Conservation (phyloP, 2,113 vertebrate species). For the Noctilio leporinus region DNA sequence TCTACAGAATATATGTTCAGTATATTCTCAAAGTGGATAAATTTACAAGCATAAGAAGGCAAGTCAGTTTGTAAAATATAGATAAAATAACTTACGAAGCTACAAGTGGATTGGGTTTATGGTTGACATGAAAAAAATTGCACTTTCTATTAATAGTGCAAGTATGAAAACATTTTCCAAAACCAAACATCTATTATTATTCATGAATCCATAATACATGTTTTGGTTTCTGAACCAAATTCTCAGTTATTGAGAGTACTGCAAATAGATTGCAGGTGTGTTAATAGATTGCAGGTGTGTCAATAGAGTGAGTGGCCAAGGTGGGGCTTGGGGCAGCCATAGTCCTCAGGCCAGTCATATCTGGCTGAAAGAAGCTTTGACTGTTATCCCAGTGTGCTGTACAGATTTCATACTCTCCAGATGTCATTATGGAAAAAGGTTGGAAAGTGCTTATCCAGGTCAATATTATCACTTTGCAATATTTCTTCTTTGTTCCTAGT, state of each 20-base stretch:
- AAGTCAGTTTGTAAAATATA: background rate
- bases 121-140: background rate
- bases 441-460: background rate
- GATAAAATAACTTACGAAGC: background rate
- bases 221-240: background rate
- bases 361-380: background rate
- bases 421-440: background rate
- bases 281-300: background rate
- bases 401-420: background rate
- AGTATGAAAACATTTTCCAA: background rate
- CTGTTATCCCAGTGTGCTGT: background rate
- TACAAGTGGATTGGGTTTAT: background rate
- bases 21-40: background rate
- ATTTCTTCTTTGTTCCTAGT: constrained; percentile 80
- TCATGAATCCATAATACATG: background rate
- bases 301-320: background rate
- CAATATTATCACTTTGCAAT: background rate
- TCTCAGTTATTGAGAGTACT: background rate
- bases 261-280: background rate
- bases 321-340: background rate
- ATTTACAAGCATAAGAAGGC: background rate
- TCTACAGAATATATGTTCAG: background rate
- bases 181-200: background rate
- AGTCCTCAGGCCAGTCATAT: background rate
- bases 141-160: background rate